These are phyloP conservation scores for Mionectes macconnelli DNA, from an alignment of 2,113 vertebrate species.

Conservation along the genomic window DNA sequence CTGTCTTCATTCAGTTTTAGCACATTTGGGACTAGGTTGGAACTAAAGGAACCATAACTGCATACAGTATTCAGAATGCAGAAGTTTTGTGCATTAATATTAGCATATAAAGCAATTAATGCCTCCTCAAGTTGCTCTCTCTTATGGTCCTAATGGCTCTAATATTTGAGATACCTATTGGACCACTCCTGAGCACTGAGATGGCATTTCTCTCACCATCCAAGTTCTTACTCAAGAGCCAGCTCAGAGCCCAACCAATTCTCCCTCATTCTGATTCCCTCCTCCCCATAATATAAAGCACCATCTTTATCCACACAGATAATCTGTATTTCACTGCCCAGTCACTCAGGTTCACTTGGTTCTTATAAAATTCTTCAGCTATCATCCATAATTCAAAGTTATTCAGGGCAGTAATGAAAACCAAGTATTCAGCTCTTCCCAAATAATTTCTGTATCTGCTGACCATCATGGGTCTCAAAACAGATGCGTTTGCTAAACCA, in stretches of 20 bases:
- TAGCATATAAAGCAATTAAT: background rate
- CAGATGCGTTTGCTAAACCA: background rate
- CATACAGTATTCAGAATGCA: background rate
- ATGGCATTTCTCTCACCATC: background rate
- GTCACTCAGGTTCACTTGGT: background rate
- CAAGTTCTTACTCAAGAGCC: background rate
- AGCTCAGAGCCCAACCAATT: background rate
- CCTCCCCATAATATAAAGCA: background rate
- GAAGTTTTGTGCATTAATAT: background rate
- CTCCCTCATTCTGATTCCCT: background rate
- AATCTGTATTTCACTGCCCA: background rate
- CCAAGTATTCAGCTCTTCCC: background rate
- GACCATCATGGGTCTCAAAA: background rate
- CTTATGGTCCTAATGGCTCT: background rate
- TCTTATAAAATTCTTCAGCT: background rate
- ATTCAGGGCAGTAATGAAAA: background rate
- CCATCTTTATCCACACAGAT: background rate
- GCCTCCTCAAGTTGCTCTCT: background rate
- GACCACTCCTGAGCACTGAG: background rate
- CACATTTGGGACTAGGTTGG: background rate
- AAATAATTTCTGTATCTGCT: background rate
- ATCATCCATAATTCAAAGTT: background rate
- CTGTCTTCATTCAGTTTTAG: background rate
- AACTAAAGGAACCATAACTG: background rate
- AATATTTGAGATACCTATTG: background rate